Base-by-base conservation (phyloP, 2,113 vertebrate species). In the Psittacus erithacus region DNA sequence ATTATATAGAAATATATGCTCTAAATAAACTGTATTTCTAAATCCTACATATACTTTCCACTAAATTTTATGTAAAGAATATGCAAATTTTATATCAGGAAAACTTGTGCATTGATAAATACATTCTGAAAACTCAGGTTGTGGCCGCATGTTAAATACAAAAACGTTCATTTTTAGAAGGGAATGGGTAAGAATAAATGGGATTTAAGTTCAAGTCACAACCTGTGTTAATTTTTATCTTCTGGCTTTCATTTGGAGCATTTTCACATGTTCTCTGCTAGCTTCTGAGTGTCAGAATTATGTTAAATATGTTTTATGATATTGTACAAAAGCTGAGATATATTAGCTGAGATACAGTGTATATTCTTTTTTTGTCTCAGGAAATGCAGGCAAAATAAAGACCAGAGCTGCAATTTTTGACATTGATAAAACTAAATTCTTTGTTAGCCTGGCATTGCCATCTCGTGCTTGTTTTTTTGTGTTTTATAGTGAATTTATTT, bases 351-450 rank as follows among this genome's bases (percentile, higher is more conserved):
- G 20, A 33, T 55, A 28, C 12, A 27, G 17, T 2, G 0, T 27
- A 69, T 29, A 4, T 7, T 39, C 46, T 55, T 2, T 69, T 53
- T 68, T 60, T 81, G 44, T 44, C 22, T 60, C 43, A 16, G 28
- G 71, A 90, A 96, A 93, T 87, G 23, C 7, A 49, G 68, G 35
- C n/a, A 91, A 95, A 64, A 50, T 74, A 57, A 81, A 84, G 69
- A 53, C 28, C 65, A 44, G 10, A 68, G 14, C 20, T 63, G 6
- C 22, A 43, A 43, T 84, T 85, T 85, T 74, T 69, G 28, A 41
- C 71, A 67, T 38, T 23, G 20, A 71, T 41, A 29, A 76, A 41
- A 57, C 39, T 47, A 24, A 83, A 57, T 88, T 90, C 23, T 28
- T 85, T 90, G 41, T 92, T 80, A 25, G 43, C n/a, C 8, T 64